A percentile compares a stretch with the other conserved stretches of the same genome.
These are phyloP conservation scores for Andrena bicolor DNA, from an alignment of 2,888 invertebrate species.

Conservation along the genomic window DNA sequence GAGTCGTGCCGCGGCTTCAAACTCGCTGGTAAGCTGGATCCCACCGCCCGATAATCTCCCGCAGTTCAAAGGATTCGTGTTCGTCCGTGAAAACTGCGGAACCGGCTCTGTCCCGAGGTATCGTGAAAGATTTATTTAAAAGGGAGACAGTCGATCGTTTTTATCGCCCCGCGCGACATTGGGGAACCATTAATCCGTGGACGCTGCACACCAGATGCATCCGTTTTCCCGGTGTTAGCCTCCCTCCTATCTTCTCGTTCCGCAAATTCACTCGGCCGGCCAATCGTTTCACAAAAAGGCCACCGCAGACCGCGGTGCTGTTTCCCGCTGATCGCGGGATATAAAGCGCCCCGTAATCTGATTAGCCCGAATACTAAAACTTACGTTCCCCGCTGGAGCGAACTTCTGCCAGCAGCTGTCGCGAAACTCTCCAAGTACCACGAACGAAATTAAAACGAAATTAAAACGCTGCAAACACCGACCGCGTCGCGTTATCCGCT, in stretches of 20 bases:
- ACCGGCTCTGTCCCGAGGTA: not conserved
- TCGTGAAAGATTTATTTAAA: not conserved
- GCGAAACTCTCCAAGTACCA: slow-evolving; percentile 9
- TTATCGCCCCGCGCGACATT: not conserved
- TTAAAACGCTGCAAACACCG: not conserved
- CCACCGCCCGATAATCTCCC: not conserved
- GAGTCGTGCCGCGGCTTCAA: slow-evolving; percentile 6
- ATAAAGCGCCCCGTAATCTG: slow-evolving; percentile 44
- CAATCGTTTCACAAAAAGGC: not conserved
- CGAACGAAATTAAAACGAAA: not conserved
- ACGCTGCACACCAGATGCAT: not conserved
- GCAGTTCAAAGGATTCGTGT: slow-evolving; percentile 24
- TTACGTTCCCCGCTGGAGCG: slow-evolving; percentile 9
- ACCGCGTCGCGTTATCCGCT: not conserved
- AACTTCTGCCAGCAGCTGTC: slow-evolving; percentile 27
- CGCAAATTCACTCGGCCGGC: not conserved
- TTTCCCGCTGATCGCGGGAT: slow-evolving; percentile 28
- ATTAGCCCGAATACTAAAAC: slow-evolving; percentile 32
- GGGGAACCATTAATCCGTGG: not conserved
- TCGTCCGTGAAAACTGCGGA: not conserved
- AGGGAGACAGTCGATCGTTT: not conserved
- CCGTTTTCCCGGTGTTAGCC: not conserved
- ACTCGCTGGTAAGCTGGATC: slow-evolving; percentile 11
- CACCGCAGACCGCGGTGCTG: not conserved
- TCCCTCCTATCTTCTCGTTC: not conserved